Evolutionary conservation across 2,797 vertebrate species (phyloP).

Genomic region (Gila robusta): DNA sequence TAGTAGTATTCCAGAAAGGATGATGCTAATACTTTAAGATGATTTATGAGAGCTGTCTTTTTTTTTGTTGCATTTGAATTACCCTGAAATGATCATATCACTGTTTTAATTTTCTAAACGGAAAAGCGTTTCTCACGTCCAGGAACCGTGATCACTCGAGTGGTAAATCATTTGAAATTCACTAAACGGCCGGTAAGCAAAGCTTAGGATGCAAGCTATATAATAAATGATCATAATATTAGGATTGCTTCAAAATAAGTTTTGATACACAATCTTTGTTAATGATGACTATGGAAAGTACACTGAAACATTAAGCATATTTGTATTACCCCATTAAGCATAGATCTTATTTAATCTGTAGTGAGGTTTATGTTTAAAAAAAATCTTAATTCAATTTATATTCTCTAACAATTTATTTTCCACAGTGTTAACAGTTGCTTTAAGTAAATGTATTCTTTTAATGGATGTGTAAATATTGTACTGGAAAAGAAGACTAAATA

Average conservation of each 20-base stretch:
- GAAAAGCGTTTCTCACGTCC: background rate
- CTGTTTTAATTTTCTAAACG: background rate
- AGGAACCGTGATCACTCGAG: background rate
- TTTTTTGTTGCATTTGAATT: background rate
- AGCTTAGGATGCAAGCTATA: background rate
- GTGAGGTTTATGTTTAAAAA: background rate
- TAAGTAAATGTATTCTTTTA: no score
- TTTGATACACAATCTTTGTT: no score
- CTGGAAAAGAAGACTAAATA: background rate
- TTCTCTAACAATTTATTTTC: no score
- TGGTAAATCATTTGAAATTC: slow-evolving; percentile 12
- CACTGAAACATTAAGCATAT: background rate
- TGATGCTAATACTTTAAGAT: background rate
- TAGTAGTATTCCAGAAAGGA: background rate
- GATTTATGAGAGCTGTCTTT: slow-evolving; percentile 7
- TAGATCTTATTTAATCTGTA: background rate
- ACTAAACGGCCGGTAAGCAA: background rate
- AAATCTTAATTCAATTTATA: no score
- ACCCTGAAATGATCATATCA: background rate
- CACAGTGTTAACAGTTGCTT: no score
- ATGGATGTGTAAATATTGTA: background rate
- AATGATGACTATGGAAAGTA: no score
- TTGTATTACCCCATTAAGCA: background rate
- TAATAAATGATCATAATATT: no score
- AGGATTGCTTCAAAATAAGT: no score